These are phyloP conservation scores for Heliconius hewitsoni DNA, from an alignment of 1,140 invertebrate species.

Conservation along the genomic window DNA sequence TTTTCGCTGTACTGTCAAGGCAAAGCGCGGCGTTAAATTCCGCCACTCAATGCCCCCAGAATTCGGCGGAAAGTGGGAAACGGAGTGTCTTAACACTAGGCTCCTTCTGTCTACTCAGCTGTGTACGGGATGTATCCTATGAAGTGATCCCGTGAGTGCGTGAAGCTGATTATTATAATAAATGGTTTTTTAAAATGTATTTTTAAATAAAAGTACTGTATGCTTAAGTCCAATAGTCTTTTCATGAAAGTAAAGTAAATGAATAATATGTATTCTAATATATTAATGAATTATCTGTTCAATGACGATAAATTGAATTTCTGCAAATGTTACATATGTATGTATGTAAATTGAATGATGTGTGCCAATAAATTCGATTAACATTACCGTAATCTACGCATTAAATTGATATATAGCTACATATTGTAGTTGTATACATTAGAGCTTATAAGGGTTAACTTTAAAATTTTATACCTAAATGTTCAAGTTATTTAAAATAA, in stretches of 20 bases:
- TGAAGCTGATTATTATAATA: too few species aligned
- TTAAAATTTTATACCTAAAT: not conserved
- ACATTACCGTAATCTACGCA: slow-evolving; percentile 3
- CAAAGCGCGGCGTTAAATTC: too few species aligned
- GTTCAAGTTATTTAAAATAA: not conserved
- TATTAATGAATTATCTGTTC: not conserved
- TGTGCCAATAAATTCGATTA: slow-evolving; percentile 13
- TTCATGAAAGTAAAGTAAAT: not conserved
- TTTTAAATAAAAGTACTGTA: too few species aligned
- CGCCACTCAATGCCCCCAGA: too few species aligned
- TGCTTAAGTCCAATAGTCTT: too few species aligned
- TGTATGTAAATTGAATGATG: slow-evolving; percentile 10
- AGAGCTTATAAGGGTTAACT: not conserved
- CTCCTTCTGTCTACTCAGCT: too few species aligned
- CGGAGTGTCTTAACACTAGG: too few species aligned
- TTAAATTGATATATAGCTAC: not conserved
- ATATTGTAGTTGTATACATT: not conserved
- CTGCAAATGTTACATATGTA: slow-evolving; percentile 12
- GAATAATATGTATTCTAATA: not conserved
- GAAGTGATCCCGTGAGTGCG: too few species aligned
- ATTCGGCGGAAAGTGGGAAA: too few species aligned
- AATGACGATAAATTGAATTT: not conserved
- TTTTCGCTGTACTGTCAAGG: too few species aligned
- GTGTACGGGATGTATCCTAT: too few species aligned
- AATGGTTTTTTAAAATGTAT: too few species aligned